A percentile compares a stretch with the other conserved stretches of the same genome.
Evolutionary conservation across 2,113 vertebrate species (phyloP).

Genomic region (Hippocampus mohnikei): DNA sequence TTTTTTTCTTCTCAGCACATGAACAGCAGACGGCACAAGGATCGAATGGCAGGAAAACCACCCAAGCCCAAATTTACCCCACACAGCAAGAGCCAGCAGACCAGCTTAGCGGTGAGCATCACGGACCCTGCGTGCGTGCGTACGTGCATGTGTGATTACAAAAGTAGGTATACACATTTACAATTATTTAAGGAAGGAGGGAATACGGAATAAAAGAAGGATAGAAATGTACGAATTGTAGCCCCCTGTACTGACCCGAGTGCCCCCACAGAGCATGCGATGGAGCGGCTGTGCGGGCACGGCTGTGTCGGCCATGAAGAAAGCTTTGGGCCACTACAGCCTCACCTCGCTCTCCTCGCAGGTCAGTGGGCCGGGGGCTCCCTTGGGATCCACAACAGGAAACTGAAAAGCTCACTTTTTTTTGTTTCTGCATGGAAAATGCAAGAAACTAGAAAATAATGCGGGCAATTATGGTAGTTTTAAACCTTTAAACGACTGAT

Average conservation of each 20-base stretch:
- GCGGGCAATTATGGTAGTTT: too few species aligned
- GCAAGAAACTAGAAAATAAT: too few species aligned
- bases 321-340: constrained; percentile 75
- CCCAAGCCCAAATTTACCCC: constrained; percentile 92
- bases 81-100: constrained; percentile 87
- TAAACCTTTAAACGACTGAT: too few species aligned
- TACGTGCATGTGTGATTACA: too few species aligned
- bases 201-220: too few species aligned
- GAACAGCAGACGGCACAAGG: constrained; percentile 96
- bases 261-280: constrained; percentile 67
- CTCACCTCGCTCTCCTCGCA: constrained; percentile 73
- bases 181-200: too few species aligned
- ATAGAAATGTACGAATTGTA: neutral
- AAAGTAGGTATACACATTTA: too few species aligned
- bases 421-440: too few species aligned
- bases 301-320: constrained; percentile 77
- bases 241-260: constrained; percentile 24
- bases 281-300: constrained; percentile 74
- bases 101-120: constrained; percentile 83
- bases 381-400: neutral
- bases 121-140: neutral
- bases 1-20: constrained; percentile 81
- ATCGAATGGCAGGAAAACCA: constrained; percentile 91
- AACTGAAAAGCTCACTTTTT: too few species aligned
- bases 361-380: constrained; percentile 61